Conservation (phyloP, 2,888 invertebrate genomes). For the Trichogramma evanescens region DNA sequence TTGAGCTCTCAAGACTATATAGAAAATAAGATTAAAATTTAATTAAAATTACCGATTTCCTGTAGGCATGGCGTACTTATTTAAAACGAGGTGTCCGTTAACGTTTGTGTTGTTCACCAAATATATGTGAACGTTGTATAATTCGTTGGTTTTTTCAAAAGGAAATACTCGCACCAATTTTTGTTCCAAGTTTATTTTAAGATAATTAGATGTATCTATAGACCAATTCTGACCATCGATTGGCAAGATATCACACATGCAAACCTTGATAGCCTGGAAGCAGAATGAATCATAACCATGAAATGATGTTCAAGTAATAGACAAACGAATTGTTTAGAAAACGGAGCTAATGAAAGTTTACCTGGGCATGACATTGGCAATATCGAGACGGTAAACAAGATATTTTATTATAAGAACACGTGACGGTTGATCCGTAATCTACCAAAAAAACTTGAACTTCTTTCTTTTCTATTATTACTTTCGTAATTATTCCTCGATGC, state of each 20-base stretch:
- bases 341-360: conserved; percentile 27
- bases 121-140: conserved; percentile 29
- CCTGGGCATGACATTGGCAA: conserved; percentile 51
- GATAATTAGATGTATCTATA: conserved; percentile 35
- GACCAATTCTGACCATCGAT: conserved; percentile 44
- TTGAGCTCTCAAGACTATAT: background rate
- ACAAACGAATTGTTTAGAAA: background rate
- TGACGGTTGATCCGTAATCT: conserved; percentile 56
- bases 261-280: conserved; percentile 36
- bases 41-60: conserved; percentile 48
- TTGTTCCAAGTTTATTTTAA: conserved; percentile 40
- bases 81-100: conserved; percentile 51
- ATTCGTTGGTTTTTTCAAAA: conserved; percentile 28
- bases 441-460: conserved; percentile 56
- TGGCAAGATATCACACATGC: conserved; percentile 45
- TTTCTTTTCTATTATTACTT: conserved; percentile 43
- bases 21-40: no score
- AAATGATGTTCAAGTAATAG: no score
- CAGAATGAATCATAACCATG: conserved; percentile 8
- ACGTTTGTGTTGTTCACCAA: conserved; percentile 47
- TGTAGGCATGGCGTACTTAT: conserved; percentile 49
- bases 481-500: conserved; percentile 54
- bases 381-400: conserved; percentile 46
- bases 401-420: conserved; percentile 51
- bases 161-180: conserved; percentile 43